These are phyloP conservation scores for Pristionchus japonicus DNA, from an alignment of 2,888 invertebrate genomes.

Conservation along the genomic window DNA sequence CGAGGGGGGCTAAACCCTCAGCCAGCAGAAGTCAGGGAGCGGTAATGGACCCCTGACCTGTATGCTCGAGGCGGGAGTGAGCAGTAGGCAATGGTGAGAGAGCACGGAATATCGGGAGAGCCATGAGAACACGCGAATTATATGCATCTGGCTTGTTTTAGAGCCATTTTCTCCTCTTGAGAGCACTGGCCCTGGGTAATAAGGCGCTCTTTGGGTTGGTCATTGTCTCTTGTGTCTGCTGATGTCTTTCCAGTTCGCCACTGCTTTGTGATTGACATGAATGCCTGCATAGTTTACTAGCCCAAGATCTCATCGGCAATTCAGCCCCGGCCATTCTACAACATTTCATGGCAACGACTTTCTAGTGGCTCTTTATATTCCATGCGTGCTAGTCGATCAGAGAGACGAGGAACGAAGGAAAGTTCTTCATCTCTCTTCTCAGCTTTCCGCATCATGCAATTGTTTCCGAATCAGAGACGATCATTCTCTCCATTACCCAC, in stretches of 20 bases:
- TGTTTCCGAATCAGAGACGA: too few species aligned
- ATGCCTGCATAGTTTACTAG: too few species aligned
- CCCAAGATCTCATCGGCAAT: too few species aligned
- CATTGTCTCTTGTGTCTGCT: neutral
- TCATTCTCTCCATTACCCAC: too few species aligned
- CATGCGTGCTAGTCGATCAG: neutral
- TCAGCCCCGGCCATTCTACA: too few species aligned
- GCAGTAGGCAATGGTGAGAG: neutral
- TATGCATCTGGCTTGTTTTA: slow-evolving; percentile 20
- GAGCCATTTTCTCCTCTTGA: slow-evolving; percentile 3
- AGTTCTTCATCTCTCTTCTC: too few species aligned
- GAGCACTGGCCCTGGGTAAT: neutral
- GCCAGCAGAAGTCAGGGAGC: neutral
- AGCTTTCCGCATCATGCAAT: too few species aligned
- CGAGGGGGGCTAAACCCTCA: neutral
- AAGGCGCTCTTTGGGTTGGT: neutral
- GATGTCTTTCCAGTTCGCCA: neutral
- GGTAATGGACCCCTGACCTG: slow-evolving; percentile 41
- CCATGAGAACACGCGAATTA: neutral
- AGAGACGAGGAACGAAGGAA: too few species aligned
- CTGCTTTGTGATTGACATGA: too few species aligned
- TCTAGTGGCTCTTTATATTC: neutral
- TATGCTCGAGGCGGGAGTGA: neutral
- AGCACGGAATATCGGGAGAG: neutral
- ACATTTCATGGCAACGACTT: too few species aligned